A percentile compares a stretch with the other conserved stretches of the same genome.
Conservation (phyloP, 2,797 vertebrate genomes). For the Jordanella pulchra region DNA sequence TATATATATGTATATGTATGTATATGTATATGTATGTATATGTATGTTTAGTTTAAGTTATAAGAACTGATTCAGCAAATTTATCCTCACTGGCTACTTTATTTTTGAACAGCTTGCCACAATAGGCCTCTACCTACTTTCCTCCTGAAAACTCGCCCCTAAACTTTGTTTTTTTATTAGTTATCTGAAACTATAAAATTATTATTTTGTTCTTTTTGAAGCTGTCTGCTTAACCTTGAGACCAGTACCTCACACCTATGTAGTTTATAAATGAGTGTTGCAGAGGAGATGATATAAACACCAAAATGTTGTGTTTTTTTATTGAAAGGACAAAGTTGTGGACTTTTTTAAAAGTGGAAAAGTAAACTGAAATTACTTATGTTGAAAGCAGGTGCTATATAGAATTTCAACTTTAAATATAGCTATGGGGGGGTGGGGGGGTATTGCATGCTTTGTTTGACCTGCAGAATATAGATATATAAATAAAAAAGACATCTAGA, state of each 20-base stretch:
- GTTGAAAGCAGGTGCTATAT: neutral
- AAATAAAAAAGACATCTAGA: conserved; percentile 9
- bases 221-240: neutral
- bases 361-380: neutral
- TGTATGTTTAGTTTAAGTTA: neutral
- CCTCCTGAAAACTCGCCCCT: neutral
- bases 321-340: neutral
- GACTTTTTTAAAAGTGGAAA: neutral
- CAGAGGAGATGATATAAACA: neutral
- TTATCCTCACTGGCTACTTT: neutral
- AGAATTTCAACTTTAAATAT: neutral
- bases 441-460: neutral
- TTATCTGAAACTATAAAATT: neutral
- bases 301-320: neutral
- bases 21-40: too few species aligned
- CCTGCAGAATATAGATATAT: neutral
- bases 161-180: neutral
- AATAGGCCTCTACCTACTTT: neutral
- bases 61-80: neutral
- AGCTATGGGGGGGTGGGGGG: neutral
- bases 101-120: neutral
- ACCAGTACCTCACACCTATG: neutral
- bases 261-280: neutral
- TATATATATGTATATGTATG: too few species aligned
- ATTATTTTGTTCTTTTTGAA: neutral